Evolutionary conservation across 2,797 vertebrate species (phyloP), one percentile per base, ranked within the genome.

Genomic region (Urophycis tenuis): DNA sequence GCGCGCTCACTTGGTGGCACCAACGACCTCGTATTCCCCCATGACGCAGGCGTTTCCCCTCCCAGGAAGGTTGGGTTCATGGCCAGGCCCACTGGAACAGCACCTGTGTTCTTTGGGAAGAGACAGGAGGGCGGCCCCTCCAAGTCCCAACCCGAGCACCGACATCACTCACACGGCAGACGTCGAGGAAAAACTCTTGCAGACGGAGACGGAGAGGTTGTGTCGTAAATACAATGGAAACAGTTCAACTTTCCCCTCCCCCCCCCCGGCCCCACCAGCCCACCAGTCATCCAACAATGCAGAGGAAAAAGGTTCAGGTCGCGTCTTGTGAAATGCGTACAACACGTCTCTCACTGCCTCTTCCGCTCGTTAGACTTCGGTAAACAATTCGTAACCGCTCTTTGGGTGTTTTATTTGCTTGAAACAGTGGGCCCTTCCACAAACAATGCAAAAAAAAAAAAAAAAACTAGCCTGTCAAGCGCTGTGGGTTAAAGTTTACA

Each of bases 21-120:
- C 74, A 72, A 85, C 85, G 85, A 81, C 78, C 77, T 91, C 88
- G 88, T 81, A 80, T 41, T 83, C 89, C 89, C 89, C 90, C 85
- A 85, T 86, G 88, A 88, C 87, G 84, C 87, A 90, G 82, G 87
- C 83, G 79, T 73, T 12, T 76, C 69, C 35, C 84, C 84, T 89
- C 83, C n/a, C n/a, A n/a, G 25, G 22, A 90, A 86, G 89, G 77
- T 78, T 78, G 81, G 78, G 86, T 88, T 87, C 86, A 89, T 90
- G 81, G 85, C 80, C 53, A 60, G 53, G 53, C 22, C 53, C 25
- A 87, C 32, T 74, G 69, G n/a, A 25, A n/a, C 2, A n/a, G 8
- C 53, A 25, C 53, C 41, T 15, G 15, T 45, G 45, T 67, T 67
- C 25, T 67, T 29, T 67, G 29, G 60, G 60, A 30, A 12, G 60